These are phyloP conservation scores for Chrysopa pallens DNA, from an alignment of 1,140 invertebrate species.

Conservation along the genomic window DNA sequence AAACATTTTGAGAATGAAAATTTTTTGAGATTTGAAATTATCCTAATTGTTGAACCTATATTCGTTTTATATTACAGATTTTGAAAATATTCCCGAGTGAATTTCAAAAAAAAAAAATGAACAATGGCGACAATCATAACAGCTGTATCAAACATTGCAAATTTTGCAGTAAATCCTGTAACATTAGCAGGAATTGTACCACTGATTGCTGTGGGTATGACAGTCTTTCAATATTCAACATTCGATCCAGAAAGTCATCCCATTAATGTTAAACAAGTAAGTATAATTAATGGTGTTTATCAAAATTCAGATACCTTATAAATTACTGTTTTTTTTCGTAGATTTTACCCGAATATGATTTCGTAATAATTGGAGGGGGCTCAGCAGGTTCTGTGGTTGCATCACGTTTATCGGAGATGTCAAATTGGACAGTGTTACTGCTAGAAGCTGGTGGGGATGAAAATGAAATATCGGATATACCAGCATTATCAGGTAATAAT, in stretches of 20 bases:
- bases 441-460: slow-evolving; percentile 73
- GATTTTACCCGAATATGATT: slow-evolving; percentile 59
- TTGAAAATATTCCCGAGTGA: too few species aligned
- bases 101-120: too few species aligned
- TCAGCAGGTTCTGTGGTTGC: slow-evolving; percentile 87
- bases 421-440: slow-evolving; percentile 61
- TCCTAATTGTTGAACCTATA: too few species aligned
- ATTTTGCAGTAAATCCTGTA: slow-evolving; percentile 19
- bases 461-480: slow-evolving; percentile 61
- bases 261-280: slow-evolving; percentile 46
- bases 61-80: too few species aligned
- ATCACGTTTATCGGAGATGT: slow-evolving; percentile 62
- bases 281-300: slow-evolving; percentile 12
- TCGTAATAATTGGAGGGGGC: slow-evolving; percentile 74
- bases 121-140: slow-evolving; percentile 4
- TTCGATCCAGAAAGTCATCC: slow-evolving; percentile 67
- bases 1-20: too few species aligned
- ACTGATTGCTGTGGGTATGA: slow-evolving; percentile 56
- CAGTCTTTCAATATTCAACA: slow-evolving; percentile 61
- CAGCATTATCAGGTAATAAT: slow-evolving; percentile 35
- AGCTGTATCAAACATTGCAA: slow-evolving; percentile 8
- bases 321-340: slow-evolving; percentile 20
- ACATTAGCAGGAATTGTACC: slow-evolving; percentile 56
- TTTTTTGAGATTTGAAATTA: too few species aligned
- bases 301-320: neutral